phyloP scores from a whole-genome alignment of 2,888 invertebrate species.

The Holacanthella duospinosa region DNA sequence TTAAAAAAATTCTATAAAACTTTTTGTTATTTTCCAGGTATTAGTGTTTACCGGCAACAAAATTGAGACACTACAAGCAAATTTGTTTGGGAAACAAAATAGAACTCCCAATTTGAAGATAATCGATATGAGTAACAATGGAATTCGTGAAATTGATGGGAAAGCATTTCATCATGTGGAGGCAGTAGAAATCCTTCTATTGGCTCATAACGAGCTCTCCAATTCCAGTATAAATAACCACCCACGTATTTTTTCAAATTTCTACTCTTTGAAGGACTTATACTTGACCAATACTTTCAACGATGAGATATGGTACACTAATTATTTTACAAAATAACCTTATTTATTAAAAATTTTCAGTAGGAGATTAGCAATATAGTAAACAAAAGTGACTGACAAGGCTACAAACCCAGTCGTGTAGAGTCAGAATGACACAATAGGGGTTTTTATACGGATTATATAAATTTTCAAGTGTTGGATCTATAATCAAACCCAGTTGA shows the following conservation, averaged over 20 bases:
- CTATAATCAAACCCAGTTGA: no score
- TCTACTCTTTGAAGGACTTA: conserved; percentile 52
- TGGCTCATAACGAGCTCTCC: conserved; percentile 60
- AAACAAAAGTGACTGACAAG: no score
- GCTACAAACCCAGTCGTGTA: no score
- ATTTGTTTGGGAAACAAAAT: conserved; percentile 57
- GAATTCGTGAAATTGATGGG: conserved; percentile 58
- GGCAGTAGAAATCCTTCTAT: conserved; percentile 55
- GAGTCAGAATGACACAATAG: no score
- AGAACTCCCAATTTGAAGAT: conserved; percentile 50
- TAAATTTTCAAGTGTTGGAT: no score
- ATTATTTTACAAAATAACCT: background rate
- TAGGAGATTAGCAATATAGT: no score
- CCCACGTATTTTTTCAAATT: conserved; percentile 45
- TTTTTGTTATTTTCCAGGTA: conserved; percentile 42
- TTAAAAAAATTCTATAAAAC: background rate
- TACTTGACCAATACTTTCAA: conserved; percentile 64
- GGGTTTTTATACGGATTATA: no score
- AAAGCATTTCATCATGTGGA: conserved; percentile 63
- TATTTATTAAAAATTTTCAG: no score
- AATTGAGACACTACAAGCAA: conserved; percentile 54
- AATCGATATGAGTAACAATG: conserved; percentile 64
- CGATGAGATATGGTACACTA: conserved; percentile 29
- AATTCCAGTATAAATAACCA: conserved; percentile 47
- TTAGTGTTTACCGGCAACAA: conserved; percentile 62